Base-by-base conservation (phyloP, 2,888 invertebrate genomes). In the Eupithecia tripunctaria region DNA sequence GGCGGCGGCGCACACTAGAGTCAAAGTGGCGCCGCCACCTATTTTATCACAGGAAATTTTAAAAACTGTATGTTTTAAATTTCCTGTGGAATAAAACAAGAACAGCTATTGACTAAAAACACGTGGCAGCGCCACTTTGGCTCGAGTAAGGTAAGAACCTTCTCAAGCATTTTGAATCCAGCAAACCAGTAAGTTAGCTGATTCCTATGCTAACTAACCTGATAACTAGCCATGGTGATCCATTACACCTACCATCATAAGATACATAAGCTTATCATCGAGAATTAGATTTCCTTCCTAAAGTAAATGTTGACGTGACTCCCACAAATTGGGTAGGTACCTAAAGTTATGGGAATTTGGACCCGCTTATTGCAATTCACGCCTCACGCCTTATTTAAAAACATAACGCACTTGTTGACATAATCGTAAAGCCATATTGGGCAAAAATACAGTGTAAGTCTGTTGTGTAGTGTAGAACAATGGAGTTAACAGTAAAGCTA, bases 361-460 rank as follows among this genome's bases (percentile, higher is more conserved):
- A 60, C 18, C 7, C n/a, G 2, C 25, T 36, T n/a, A 32, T 73
- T 71, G 18, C 71, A 43, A 87, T 86, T 89, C 87, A 76, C 80
- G 76, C 83, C 81, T 82, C 86, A 85, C 85, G 84, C 83, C 86
- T 90, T 91, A 90, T 91, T 92, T 89, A 89, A 91, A 93, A 91
- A 88, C 93, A 90, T 85, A 91, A 91, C 91, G 91, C 91, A 92
- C 85, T 79, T 89, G 87, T 91, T 90, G 92, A 93, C 93, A 94
- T 93, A 92, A 93, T 92, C 89, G 88, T 89, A 86, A 85, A 86
- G 82, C 93, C 93, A 88, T 92, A 93, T 92, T 92, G 88, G 92
- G 90, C 89, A 85, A 91, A 92, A 92, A 92, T 89, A 93, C 93
- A 92, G 91, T 92, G 93, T 92, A 85, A 84, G 89, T 90, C 88